Base-by-base conservation (phyloP, 2,797 vertebrate genomes). In the Paratrypauchen microcephalus region DNA sequence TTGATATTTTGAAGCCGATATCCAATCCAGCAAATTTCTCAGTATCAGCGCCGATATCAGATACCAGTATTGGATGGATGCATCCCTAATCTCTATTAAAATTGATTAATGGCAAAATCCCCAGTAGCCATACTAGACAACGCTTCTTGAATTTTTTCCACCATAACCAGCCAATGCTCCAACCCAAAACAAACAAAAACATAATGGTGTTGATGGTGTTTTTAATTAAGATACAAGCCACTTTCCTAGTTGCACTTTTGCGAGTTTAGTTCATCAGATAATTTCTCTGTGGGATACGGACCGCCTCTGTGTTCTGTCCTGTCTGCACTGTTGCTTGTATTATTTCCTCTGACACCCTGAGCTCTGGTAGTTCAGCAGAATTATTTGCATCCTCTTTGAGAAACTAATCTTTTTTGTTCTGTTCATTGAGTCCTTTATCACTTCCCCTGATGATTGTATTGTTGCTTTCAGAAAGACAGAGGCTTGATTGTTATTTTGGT, bases 381-480 rank as follows among this genome's bases (percentile, higher is more conserved):
- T 65, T 78, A 79, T 80, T 79, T 75, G 54, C 41, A 72, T 77
- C 56, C 73, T 71, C 52, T 26, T 5, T 18, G 23, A 70, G 67
- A 69, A 21, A 57, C 45, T 56, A 63, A 64, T 72, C 39, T 74
- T 60, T 24, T 60, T 59, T 77, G 24, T 64, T 41, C 26, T 67
- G 55, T 71, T 86, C 67, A 72, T 59, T 75, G 68, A 74, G 64
- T 28, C 39, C 70, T 74, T 69, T 64, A 26, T 68, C 54, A 28
- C 39, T 66, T 64, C 57, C 54, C 39, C 28, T 4, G 9, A 63
- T 74, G 73, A 80, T 78, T 60, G 30, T 23, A 76, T 77, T 72
- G 68, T 36, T 65, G 62, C 69, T 62, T 30, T 24, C 30, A 0
- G 19, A 47, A 56, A 47, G 39, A 24, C 71, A 47, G 65, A 69